Conservation (phyloP, 2,797 vertebrate genomes). For the Platyrinchus mystaceus region DNA sequence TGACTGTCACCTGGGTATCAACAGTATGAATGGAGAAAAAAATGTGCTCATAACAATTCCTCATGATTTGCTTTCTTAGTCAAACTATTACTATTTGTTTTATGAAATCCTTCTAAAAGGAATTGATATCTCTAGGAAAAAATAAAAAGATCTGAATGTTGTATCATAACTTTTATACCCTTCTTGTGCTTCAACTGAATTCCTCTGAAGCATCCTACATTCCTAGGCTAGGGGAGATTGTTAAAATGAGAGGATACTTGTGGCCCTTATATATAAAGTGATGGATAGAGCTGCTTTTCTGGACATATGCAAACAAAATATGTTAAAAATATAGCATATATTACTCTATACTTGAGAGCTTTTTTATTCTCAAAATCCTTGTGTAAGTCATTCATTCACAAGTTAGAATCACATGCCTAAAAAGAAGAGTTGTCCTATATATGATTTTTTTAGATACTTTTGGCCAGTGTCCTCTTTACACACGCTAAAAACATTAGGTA, state of each 20-base stretch:
- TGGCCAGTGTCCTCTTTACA: not conserved
- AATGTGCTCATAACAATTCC: not conserved
- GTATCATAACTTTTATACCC: not conserved
- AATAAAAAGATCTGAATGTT: not conserved
- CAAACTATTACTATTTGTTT: not conserved
- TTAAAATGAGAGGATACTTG: not conserved
- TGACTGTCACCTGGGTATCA: not conserved
- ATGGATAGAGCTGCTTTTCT: not conserved
- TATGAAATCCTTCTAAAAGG: not conserved
- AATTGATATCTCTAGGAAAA: not conserved
- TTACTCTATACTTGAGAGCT: not conserved
- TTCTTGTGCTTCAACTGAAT: not conserved
- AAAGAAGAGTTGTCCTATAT: not conserved
- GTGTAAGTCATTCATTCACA: not conserved
- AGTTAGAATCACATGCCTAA: not conserved
- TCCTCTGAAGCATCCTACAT: not conserved
- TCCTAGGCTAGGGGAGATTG: not conserved
- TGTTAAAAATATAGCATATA: not conserved
- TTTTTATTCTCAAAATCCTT: not conserved
- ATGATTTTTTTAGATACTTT: not conserved
- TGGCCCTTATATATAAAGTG: not conserved
- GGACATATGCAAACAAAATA: not conserved
- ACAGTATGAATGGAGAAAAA: not conserved
- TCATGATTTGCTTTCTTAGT: not conserved
- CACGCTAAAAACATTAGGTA: not conserved